Evolutionary conservation across 2,113 vertebrate species (phyloP), one percentile per base, ranked within the genome.

Genomic region (Cavia aperea): DNA sequence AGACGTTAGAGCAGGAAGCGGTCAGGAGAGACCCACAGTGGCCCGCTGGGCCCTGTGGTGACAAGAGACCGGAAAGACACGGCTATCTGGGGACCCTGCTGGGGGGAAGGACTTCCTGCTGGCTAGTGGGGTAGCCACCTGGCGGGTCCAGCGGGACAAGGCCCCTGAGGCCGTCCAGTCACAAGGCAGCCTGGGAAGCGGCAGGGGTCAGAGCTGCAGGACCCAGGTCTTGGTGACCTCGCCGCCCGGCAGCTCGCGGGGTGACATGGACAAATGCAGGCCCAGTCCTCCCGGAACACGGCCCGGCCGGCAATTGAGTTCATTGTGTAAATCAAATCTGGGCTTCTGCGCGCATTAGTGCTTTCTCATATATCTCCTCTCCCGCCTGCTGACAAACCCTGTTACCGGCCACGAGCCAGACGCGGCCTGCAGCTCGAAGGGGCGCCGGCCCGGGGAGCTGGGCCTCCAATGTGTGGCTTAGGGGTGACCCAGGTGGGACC

Each of bases 301-400:
- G 94, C 96, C 95, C 95, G 94, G 96, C 96, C 54, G 88, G 96
- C 97, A 97, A 97, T 97, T 92, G 97, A 97, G 97, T 97, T 97
- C 97, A 97, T 97, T 95, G 97, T 96, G 95, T 96, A 97, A 97
- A 97, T 98, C 97, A 90, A 95, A 97, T 97, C 96, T 96, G 97
- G 96, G 94, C 96, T 96, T 88, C 97, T 96, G 96, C 84, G 95
- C 96, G 75, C 96, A 98, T 97, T 97, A 98, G 97, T 97, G 96
- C 96, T 97, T 97, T 96, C 96, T 97, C 96, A 94, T 95, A 91
- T 95, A 96, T 97, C 97, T 96, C 95, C 96, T 96, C 90, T 96
- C 77, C 95, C 73, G 96, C 91, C 97, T 93, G 93, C 90, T 19
- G 95, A 96, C 95, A 96, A 97, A 98, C 97, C 93, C 95, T 95